Conservation (phyloP, 2,797 vertebrate genomes). For the Cuniculus paca region DNA sequence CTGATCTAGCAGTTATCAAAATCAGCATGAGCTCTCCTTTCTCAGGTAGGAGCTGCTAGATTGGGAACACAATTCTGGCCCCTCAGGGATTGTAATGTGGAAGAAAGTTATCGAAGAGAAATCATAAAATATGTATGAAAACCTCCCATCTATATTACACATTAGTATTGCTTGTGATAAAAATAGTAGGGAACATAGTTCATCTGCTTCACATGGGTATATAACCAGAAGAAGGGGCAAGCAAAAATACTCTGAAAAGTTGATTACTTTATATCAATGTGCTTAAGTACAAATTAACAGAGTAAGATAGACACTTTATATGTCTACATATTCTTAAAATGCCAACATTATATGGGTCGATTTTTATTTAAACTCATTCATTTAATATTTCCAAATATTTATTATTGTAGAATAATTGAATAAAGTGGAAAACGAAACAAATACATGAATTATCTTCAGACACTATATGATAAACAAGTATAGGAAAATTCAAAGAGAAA, state of each 20-base stretch:
- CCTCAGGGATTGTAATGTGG: conserved; percentile 54
- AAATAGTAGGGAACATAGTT: conserved; percentile 34
- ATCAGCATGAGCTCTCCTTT: conserved; percentile 69
- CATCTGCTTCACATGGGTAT: neutral
- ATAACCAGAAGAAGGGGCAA: neutral
- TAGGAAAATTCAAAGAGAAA: neutral
- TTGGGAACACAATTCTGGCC: conserved; percentile 26
- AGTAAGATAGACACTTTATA: neutral
- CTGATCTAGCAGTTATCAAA: conserved; percentile 77
- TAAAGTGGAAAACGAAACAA: neutral
- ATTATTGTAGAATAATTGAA: neutral
- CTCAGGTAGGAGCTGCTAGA: conserved; percentile 58
- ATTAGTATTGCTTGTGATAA: neutral
- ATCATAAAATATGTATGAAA: conserved; percentile 80
- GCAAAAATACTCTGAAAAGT: neutral
- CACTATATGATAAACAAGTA: neutral
- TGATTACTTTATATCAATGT: neutral
- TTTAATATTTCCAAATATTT: neutral
- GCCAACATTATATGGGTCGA: neutral
- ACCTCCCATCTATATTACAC: conserved; percentile 43
- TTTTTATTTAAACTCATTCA: neutral
- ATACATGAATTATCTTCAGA: neutral
- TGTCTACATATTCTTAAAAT: neutral
- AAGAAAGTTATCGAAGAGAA: conserved; percentile 54
- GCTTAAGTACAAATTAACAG: neutral